Evolutionary conservation across 1,140 invertebrate species (phyloP), one percentile per base, ranked within the genome.

Genomic region (Lasaia peninsularis): DNA sequence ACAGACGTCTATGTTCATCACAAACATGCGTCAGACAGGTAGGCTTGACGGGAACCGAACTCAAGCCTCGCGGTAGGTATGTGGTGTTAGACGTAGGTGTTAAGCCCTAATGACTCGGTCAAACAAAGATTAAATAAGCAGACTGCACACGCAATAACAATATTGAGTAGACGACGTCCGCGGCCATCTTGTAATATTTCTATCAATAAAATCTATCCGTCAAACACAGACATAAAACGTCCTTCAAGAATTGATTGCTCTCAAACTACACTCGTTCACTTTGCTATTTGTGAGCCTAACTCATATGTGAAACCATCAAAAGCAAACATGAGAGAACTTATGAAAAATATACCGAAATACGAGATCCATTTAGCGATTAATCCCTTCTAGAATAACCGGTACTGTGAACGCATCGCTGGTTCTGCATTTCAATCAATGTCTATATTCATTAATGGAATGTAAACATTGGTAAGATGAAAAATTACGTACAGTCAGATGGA

Each of bases 401-500:
- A 55, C 52, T 56, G 55, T 61, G 61, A 53, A 68, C 57, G 68
- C 65, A 65, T 60, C 65, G 64, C 55, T 63, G 65, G 57, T 56
- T 71, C 62, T 78, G 65, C 75, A 69, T 78, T 78, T 68, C 69
- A 77, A 77, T 80, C 72, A 75, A 65, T 69, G 69, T 75, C 73
- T 69, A 78, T 77, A 74, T 76, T 78, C 71, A 74, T 74, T 80
- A 75, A 65, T 63, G 54, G 60, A 69, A 56, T 60, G 68, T 67
- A 67, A 71, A 73, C 62, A 72, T 48, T 48, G 35, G 33, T 49
- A 66, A 66, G 65, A 67, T 63, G 62, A 58, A 61, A 31, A 44
- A 48, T 48, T 44, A 44, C 16, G 40, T 40, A 40, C 37, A 40
- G 37, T 40, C 37, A 40, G 16, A 40, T 40, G 37, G 37, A 40